A percentile compares a stretch with the other conserved stretches of the same genome.
phyloP scores from a whole-genome alignment of 2,797 vertebrate species.

The Pangasius macronema region DNA sequence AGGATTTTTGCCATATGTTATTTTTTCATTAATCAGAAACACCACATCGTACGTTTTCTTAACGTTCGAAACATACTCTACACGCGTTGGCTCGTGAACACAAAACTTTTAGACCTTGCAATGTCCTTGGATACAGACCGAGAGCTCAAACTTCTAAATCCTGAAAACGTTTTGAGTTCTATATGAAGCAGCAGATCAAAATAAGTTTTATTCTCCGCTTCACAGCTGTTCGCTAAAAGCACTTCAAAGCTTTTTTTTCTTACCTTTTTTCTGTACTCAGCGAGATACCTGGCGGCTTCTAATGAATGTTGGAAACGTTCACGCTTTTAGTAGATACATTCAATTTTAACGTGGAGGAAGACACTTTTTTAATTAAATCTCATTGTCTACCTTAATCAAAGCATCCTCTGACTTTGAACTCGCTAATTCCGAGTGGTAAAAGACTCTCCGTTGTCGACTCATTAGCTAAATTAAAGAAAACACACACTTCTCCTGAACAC shows the following conservation, averaged over 20 bases:
- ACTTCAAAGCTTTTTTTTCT: neutral
- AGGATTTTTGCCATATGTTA: neutral
- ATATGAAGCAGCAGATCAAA: neutral
- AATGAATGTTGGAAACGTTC: slow-evolving; percentile 36
- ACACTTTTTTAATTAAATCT: slow-evolving; percentile 53
- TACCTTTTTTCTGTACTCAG: neutral
- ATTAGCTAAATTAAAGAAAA: slow-evolving; percentile 38
- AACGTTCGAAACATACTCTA: neutral
- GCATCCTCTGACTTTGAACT: slow-evolving; percentile 23
- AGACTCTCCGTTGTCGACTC: slow-evolving; percentile 33
- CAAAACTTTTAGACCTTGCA: neutral
- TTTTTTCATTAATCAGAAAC: neutral
- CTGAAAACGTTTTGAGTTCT: neutral
- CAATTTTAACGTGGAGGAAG: slow-evolving; percentile 38
- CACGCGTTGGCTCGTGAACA: neutral
- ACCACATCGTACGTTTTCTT: neutral
- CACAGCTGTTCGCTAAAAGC: slow-evolving; percentile 27
- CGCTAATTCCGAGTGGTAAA: slow-evolving; percentile 32
- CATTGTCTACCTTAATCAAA: slow-evolving; percentile 52
- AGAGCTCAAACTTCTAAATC: neutral
- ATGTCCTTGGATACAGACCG: neutral
- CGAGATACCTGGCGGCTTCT: slow-evolving; percentile 40
- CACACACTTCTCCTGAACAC: slow-evolving; percentile 18
- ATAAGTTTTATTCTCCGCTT: neutral
- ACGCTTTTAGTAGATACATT: slow-evolving; percentile 4